A percentile compares a stretch with the other conserved stretches of the same genome.
These are phyloP conservation scores for Pelusios castaneus DNA, from an alignment of 2,113 vertebrate species.

Conservation along the genomic window DNA sequence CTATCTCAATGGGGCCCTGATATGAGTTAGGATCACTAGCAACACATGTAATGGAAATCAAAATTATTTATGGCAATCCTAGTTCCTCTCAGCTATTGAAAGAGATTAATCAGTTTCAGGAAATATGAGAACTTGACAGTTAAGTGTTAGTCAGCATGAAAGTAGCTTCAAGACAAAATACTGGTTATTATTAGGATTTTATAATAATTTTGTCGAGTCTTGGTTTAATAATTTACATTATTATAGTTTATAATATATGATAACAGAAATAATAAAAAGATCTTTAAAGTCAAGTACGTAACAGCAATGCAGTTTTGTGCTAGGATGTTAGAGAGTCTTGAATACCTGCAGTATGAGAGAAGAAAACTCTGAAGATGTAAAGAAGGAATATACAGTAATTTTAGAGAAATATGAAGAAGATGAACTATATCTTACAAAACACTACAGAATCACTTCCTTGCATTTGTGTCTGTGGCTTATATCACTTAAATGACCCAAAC, in stretches of 20 bases:
- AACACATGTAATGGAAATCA: not conserved
- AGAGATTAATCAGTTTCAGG: not conserved
- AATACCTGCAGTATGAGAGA: not conserved
- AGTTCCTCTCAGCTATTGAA: not conserved
- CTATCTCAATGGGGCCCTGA: not conserved
- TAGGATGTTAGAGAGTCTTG: not conserved
- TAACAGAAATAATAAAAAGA: not conserved
- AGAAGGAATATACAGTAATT: slow-evolving; percentile 30
- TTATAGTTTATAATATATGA: too few relatives aligned
- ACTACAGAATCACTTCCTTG: slow-evolving; percentile 9
- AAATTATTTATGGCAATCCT: not conserved
- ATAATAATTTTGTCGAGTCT: not conserved
- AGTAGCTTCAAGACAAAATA: not conserved
- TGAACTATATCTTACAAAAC: not conserved
- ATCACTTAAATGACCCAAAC: slow-evolving; percentile 14
- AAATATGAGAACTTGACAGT: not conserved
- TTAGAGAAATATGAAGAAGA: slow-evolving; percentile 23
- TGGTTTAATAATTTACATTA: not conserved
- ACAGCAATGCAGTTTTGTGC: accelerated
- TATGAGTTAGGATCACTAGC: not conserved
- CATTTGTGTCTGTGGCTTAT: slow-evolving; percentile 31
- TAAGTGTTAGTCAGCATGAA: not conserved
- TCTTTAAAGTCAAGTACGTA: not conserved
- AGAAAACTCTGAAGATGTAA: not conserved
- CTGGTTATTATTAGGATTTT: not conserved